Evolutionary conservation across 2,113 vertebrate genomes (phyloP), one percentile per base, ranked within the genome.

Genomic region (Mesocricetus auratus): DNA sequence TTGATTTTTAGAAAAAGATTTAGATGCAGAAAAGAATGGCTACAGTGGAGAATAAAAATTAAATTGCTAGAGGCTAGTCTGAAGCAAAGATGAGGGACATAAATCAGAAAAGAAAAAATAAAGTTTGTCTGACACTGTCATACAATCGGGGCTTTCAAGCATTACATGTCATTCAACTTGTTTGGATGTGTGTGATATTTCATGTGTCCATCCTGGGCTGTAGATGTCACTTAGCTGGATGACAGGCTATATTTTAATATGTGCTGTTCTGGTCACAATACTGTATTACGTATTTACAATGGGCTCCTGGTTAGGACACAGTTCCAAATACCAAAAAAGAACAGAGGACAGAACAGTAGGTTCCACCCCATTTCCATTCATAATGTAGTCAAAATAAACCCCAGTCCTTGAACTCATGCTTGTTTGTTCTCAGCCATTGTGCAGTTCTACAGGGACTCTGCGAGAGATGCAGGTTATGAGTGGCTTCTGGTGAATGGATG

Each of bases 281-380:
- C 68, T 87, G 68, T 60, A 87, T 91, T 93, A 62, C 69, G 62
- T 94, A 45, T 26, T 62, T 50, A 68, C 42, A 92, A 31, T 89
- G 53, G 85, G 36, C 73, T 78, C 86, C 64, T 5, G 0, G 26
- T 53, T 94, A 42, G 73, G 86, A 77, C 86, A 86, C 15, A 45
- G 29, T 93, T 95, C 83, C 31, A 10, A 95, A 95, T 58, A n/a
- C 71, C 71, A 74, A 95, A 94, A 90, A 90, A 85, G n/a, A 96
- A 75, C 16, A 1, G 2, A 96, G 53, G 26, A 39, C 50, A 62
- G 86, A 95, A 93, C 58, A 60, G 10, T 56, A 71, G 21, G 11
- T 86, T 22, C 68, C 58, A 62, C 92, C 92, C 89, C 75, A 69
- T 78, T 93, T 94, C 83, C n/a, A 89, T 60, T 56, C 77, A 86